These are phyloP conservation scores for Sarotherodon lohbergeri DNA, from an alignment of 2,113 vertebrate species.

Conservation along the genomic window DNA sequence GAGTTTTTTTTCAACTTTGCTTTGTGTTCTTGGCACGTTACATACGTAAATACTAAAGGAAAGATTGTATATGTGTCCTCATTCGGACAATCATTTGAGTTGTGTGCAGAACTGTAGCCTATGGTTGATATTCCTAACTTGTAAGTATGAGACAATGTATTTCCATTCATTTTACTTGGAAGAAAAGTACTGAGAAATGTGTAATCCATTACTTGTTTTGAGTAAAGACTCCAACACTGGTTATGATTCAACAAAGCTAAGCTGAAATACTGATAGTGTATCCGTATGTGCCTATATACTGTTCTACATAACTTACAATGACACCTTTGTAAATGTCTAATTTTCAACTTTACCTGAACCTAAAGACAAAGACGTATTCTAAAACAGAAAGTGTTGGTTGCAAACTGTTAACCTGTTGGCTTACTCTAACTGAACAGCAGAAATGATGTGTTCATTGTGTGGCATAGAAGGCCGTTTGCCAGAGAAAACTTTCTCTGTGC, in stretches of 20 bases:
- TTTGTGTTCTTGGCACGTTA: not conserved
- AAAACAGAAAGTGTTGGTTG: not conserved
- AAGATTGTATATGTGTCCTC: not conserved
- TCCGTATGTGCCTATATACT: not conserved
- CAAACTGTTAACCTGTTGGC: not conserved
- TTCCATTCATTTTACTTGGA: not conserved
- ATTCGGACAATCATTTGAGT: not conserved
- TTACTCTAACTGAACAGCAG: not conserved
- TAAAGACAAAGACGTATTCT: not conserved
- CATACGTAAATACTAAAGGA: not conserved
- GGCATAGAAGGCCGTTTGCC: accelerated
- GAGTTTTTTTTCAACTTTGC: not conserved
- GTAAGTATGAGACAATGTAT: not conserved
- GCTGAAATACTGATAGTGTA: not conserved
- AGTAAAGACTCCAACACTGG: not conserved
- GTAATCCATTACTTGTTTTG: not conserved
- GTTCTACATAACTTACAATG: not conserved
- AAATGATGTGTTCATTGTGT: not conserved
- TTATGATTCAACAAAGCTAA: not conserved
- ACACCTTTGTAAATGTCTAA: not conserved
- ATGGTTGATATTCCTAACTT: not conserved
- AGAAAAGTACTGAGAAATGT: not conserved
- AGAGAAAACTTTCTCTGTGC: not conserved
- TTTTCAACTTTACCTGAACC: not conserved
- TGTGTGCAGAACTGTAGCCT: not conserved